These are phyloP conservation scores for Oeneis ivallda DNA, from an alignment of 2,888 invertebrate genomes.

Conservation along the genomic window DNA sequence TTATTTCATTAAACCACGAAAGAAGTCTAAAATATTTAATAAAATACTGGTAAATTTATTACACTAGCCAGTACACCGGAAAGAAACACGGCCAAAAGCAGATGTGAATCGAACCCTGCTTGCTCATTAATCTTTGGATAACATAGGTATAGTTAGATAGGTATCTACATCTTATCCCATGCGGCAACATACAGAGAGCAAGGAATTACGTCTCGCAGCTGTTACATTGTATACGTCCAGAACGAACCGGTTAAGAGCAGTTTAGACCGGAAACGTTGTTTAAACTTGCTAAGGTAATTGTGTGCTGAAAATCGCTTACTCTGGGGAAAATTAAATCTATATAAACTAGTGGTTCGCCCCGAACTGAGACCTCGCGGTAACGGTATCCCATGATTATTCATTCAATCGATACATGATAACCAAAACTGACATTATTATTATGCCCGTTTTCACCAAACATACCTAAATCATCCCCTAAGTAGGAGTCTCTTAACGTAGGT, in stretches of 20 bases:
- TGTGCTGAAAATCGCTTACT: slow-evolving; percentile 54
- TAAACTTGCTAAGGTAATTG: slow-evolving; percentile 72
- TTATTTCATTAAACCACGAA: too few relatives aligned
- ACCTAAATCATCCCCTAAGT: too few relatives aligned
- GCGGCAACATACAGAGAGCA: slow-evolving; percentile 34
- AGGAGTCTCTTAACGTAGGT: too few relatives aligned
- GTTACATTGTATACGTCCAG: slow-evolving; percentile 43
- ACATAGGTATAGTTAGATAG: neutral
- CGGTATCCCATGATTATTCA: too few relatives aligned
- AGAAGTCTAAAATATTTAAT: too few relatives aligned
- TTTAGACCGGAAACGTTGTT: slow-evolving; percentile 65
- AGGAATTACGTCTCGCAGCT: slow-evolving; percentile 43
- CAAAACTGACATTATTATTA: too few relatives aligned
- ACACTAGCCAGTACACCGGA: too few relatives aligned
- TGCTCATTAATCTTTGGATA: neutral
- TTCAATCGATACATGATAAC: too few relatives aligned
- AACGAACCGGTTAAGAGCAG: slow-evolving; percentile 67
- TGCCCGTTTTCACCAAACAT: too few relatives aligned
- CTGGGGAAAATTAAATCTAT: too few relatives aligned
- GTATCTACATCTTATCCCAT: neutral
- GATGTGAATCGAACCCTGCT: neutral
- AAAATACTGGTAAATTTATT: neutral
- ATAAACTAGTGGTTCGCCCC: too few relatives aligned
- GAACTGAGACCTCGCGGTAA: too few relatives aligned
- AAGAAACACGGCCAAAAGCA: neutral